Evolutionary conservation across 2,113 vertebrate genomes (phyloP).

Genomic region (Elephantulus edwardii): DNA sequence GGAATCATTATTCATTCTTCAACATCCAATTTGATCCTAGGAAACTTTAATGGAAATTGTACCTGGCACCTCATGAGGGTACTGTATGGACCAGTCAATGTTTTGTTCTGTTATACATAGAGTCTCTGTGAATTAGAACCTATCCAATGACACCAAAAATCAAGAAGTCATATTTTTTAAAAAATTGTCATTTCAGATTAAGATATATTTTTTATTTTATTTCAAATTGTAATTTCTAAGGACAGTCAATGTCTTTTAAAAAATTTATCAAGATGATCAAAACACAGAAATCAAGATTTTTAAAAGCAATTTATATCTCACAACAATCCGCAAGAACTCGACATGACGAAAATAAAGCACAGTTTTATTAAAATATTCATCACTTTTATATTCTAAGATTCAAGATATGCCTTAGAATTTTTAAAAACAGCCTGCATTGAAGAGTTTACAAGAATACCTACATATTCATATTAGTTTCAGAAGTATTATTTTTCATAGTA

Average conservation of each 20-base stretch:
- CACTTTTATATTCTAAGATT: slow-evolving; percentile 3
- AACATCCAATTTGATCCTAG: not conserved
- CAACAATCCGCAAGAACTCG: slow-evolving; percentile 29
- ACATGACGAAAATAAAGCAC: slow-evolving; percentile 58
- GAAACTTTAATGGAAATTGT: not conserved
- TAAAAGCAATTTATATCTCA: not conserved
- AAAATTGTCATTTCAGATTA: slow-evolving; percentile 37
- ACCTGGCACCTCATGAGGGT: not conserved
- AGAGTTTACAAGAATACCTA: slow-evolving; percentile 10
- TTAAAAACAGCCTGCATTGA: not conserved
- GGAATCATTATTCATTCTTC: not conserved
- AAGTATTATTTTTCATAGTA: not conserved
- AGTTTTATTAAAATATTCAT: slow-evolving; percentile 17
- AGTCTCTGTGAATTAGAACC: too few relatives aligned
- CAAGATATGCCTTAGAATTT: slow-evolving; percentile 30
- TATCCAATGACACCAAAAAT: too few relatives aligned
- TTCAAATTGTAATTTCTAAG: slow-evolving; percentile 29
- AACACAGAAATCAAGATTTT: slow-evolving; percentile 40
- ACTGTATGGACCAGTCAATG: too few relatives aligned
- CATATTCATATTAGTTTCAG: slow-evolving; percentile 12
- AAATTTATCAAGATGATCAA: slow-evolving; percentile 61
- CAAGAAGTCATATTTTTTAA: not conserved
- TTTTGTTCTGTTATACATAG: too few relatives aligned
- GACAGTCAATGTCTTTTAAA: slow-evolving; percentile 49
- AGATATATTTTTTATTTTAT: slow-evolving; percentile 1